phyloP scores from a whole-genome alignment of 2,888 invertebrate species.

The Sylvicola cinctus region DNA sequence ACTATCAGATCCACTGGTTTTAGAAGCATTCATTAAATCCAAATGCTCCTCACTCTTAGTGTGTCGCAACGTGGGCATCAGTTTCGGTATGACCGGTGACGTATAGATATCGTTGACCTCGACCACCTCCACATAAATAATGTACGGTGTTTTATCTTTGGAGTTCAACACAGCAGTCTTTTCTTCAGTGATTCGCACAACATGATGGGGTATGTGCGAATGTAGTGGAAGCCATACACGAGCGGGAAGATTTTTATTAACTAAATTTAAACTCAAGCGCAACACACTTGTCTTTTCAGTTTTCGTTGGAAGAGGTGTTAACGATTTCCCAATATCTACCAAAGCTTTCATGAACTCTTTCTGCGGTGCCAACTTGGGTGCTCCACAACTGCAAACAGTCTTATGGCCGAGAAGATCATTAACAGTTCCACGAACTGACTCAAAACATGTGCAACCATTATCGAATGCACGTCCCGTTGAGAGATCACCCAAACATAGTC shows the following conservation, averaged over 20 bases:
- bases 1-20: constrained; percentile 15
- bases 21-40: constrained; percentile 20
- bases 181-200: constrained; percentile 90
- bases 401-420: constrained; percentile 57
- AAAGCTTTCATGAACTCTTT: constrained; percentile 74
- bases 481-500: constrained; percentile 69
- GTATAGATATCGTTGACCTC: constrained; percentile 67
- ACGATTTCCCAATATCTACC: constrained; percentile 64
- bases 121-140: constrained; percentile 92
- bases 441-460: constrained; percentile 84
- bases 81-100: constrained; percentile 75
- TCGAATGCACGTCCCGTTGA: constrained; percentile 91
- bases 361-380: constrained; percentile 64
- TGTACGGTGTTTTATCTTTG: constrained; percentile 78
- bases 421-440: constrained; percentile 59
- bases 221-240: constrained; percentile 94
- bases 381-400: constrained; percentile 59
- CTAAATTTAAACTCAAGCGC: constrained; percentile 75
- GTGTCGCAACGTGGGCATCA: constrained; percentile 67
- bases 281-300: constrained; percentile 84
- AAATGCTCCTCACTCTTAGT: constrained; percentile 91
- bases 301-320: constrained; percentile 64
- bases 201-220: constrained; percentile 62
- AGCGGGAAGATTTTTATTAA: constrained; percentile 94
- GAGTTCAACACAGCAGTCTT: constrained; percentile 97